A percentile compares a stretch with the other conserved stretches of the same genome.
phyloP scores from a whole-genome alignment of 2,797 vertebrate species.

The Salarias fasciatus region DNA sequence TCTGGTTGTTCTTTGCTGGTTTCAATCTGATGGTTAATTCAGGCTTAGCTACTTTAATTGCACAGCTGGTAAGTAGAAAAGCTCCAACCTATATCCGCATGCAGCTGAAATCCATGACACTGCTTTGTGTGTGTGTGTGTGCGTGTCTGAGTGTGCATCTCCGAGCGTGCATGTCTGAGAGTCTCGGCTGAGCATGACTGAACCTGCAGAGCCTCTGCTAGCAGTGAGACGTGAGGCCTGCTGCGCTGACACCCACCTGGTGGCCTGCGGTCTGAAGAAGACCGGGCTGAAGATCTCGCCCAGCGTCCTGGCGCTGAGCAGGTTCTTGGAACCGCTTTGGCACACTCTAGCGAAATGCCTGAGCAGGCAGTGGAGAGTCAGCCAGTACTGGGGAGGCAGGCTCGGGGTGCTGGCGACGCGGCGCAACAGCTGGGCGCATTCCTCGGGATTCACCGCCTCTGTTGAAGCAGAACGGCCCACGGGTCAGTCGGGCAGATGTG shows the following conservation, averaged over 20 bases:
- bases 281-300: conserved; percentile 94
- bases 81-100: conserved; percentile 19
- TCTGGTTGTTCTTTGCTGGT: conserved; percentile 5
- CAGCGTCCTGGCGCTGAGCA: conserved; percentile 87
- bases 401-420: conserved; percentile 85
- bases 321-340: conserved; percentile 89
- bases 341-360: conserved; percentile 92
- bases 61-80: conserved; percentile 65
- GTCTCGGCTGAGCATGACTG: conserved; percentile 36
- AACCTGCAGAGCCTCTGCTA: conserved; percentile 34
- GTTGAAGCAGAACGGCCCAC: conserved; percentile 35
- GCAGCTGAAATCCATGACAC: no score
- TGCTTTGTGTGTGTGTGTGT: background rate
- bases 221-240: background rate
- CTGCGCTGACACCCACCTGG: conserved; percentile 81
- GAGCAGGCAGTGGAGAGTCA: conserved; percentile 93
- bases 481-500: conserved; percentile 22
- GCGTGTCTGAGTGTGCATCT: conserved; percentile 3
- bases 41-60: conserved; percentile 61
- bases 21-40: conserved; percentile 60
- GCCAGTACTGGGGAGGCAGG: conserved; percentile 94
- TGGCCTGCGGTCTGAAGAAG: conserved; percentile 89
- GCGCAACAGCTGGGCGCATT: conserved; percentile 89
- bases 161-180: background rate
- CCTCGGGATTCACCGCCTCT: conserved; percentile 91